Percentiles rank a stretch among this genome's conserved stretches.
phyloP scores from a whole-genome alignment of 2,797 vertebrate species.

The Amniataba percoides region DNA sequence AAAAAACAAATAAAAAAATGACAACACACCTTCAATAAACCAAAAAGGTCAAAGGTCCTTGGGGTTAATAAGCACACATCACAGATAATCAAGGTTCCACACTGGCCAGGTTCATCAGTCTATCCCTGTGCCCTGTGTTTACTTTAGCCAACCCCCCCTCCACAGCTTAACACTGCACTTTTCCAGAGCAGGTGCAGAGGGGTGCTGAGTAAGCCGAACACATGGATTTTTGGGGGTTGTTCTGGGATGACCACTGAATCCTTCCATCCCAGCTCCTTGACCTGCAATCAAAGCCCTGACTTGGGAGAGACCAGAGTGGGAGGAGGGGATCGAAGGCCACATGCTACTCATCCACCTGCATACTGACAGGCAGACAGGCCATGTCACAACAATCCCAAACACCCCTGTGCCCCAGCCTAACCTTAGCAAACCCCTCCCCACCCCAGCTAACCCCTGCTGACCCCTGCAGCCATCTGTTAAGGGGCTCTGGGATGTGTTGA shows the following conservation, averaged over 20 bases:
- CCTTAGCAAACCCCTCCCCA: slow-evolving; percentile 70
- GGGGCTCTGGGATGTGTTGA: slow-evolving; percentile 69
- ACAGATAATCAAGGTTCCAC: slow-evolving; percentile 39
- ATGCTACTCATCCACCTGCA: slow-evolving; percentile 81
- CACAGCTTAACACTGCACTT: slow-evolving; percentile 51
- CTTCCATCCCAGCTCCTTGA: slow-evolving; percentile 58
- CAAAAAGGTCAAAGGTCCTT: slow-evolving; percentile 30
- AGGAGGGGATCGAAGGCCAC: slow-evolving; percentile 50
- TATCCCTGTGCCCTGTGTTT: slow-evolving; percentile 57
- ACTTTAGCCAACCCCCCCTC: slow-evolving; percentile 28
- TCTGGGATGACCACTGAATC: slow-evolving; percentile 61
- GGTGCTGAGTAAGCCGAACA: slow-evolving; percentile 70
- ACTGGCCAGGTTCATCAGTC: slow-evolving; percentile 29
- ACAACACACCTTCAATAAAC: slow-evolving; percentile 26
- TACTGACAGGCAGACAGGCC: slow-evolving; percentile 73
- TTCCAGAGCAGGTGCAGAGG: slow-evolving; percentile 71
- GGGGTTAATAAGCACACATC: slow-evolving; percentile 46
- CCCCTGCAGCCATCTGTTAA: slow-evolving; percentile 82
- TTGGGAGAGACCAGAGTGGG: slow-evolving; percentile 33
- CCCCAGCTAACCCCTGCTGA: slow-evolving; percentile 67
- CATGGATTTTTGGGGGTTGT: slow-evolving; percentile 45
- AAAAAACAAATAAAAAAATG: neutral
- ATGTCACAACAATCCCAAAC: slow-evolving; percentile 82
- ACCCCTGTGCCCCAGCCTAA: slow-evolving; percentile 71
- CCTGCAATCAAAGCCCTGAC: slow-evolving; percentile 64